Base-by-base conservation (phyloP, 2,113 vertebrate species). In the Ochotona curzoniae region DNA sequence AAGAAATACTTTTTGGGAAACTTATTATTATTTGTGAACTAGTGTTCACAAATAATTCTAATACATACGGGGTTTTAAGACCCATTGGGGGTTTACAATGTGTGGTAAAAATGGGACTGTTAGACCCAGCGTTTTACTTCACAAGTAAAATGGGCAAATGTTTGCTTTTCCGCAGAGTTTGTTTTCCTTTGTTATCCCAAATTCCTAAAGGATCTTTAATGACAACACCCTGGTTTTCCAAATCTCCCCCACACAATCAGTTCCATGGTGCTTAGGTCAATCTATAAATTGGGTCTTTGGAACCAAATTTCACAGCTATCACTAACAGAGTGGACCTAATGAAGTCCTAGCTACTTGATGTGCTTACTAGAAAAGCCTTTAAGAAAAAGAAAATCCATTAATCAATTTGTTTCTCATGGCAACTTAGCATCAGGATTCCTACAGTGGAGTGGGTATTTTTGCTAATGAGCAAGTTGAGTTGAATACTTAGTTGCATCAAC, bases 361-460 rank as follows among this genome's bases (percentile, higher is more conserved):
- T 95, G 96, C 95, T 97, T 96, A 96, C 92, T 94, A 89, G 90
- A 96, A 97, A 97, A 97, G 91, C 28, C 92, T 96, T 97, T 89
- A 51, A 61, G 81, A 44, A 83, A 95, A 92, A 87, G 93, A 64
- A 95, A 98, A 98, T 97, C 98, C 96, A 98, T 98, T 97, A 97
- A 98, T 98, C 97, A 97, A 96, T 97, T 96, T 97, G 97, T 97
- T 98, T 98, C 96, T 97, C 79, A 94, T 98, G 95, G 97, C 96
- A 96, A 93, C 96, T 97, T 97, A 98, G 97, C 97, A 97, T 97
- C 90, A 94, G 93, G 94, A 97, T 91, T 84, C 80, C 93, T 84
- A 15, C 35, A 92, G 94, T 89, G 71, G 87, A 96, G 78, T 97
- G 96, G 97, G 80, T 11, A 7, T 78, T 71, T 95, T 97, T 89